phyloP scores from a whole-genome alignment of 1,140 invertebrate genomes.

The Solenopsis invicta region DNA sequence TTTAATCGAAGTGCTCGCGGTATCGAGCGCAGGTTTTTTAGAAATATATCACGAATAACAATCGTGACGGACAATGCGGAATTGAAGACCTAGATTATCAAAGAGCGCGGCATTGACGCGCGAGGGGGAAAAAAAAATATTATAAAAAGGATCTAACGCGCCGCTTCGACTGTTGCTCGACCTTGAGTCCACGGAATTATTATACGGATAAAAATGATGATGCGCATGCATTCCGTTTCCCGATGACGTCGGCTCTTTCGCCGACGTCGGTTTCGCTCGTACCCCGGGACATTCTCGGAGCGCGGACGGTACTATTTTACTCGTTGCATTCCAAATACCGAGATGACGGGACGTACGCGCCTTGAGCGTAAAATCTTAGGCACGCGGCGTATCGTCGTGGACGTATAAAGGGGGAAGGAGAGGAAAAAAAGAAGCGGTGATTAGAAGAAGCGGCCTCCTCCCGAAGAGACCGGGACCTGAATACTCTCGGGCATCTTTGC shows the following conservation, averaged over 20 bases:
- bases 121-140: background rate
- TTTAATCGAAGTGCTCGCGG: conserved; percentile 29
- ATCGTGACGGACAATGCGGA: conserved; percentile 1
- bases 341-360: conserved; percentile 2
- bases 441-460: background rate
- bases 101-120: too few species aligned
- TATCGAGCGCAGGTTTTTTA: background rate
- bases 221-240: conserved; percentile 47
- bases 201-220: conserved; percentile 29
- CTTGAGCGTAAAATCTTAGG: background rate
- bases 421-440: background rate
- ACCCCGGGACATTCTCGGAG: background rate
- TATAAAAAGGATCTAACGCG: background rate
- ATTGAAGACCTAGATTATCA: background rate
- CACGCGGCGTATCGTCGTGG: background rate
- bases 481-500: conserved; percentile 15
- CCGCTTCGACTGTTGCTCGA: background rate
- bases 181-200: conserved; percentile 30
- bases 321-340: conserved; percentile 12
- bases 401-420: background rate
- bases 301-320: conserved; percentile 7
- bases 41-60: background rate
- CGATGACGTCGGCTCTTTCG: conserved; percentile 36
- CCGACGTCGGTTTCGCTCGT: background rate
- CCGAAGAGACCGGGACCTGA: background rate